Conservation (phyloP, 2,113 vertebrate genomes). For the Myrmecophaga tridactyla region DNA sequence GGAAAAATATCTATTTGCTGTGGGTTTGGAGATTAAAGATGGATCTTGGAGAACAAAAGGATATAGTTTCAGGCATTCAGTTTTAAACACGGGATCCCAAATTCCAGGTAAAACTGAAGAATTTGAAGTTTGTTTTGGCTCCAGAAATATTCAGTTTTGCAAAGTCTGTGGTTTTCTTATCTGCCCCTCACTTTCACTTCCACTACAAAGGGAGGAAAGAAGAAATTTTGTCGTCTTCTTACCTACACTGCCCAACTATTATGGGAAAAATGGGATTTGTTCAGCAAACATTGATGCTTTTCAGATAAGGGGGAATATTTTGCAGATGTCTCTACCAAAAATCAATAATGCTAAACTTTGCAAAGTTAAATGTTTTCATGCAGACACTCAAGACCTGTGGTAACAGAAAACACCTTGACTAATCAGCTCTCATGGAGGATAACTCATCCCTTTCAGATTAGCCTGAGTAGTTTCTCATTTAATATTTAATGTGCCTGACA, state of each 20-base stretch:
- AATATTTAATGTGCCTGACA: not conserved
- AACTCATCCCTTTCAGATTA: not conserved
- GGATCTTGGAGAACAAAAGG: not conserved
- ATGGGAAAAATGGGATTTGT: not conserved
- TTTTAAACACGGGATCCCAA: slow-evolving; percentile 21
- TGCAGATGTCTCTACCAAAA: not conserved
- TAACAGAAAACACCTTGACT: not conserved
- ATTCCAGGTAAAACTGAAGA: not conserved
- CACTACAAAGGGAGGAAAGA: not conserved
- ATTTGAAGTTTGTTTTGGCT: slow-evolving; percentile 4
- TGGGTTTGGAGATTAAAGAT: not conserved
- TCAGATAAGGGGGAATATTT: not conserved
- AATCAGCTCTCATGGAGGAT: not conserved
- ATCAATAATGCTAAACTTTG: not conserved
- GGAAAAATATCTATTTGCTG: not conserved
- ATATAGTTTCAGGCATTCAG: not conserved
- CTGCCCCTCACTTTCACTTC: not conserved
- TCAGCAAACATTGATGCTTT: slow-evolving; percentile 9
- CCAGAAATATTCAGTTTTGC: not conserved
- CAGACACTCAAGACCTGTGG: not conserved
- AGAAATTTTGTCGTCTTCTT: not conserved
- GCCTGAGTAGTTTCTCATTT: not conserved
- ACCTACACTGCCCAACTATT: not conserved
- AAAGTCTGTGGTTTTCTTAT: not conserved
- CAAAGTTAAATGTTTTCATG: not conserved